Evolutionary conservation across 1,140 invertebrate genomes (phyloP).

Genomic region (Neodiprion lecontei): DNA sequence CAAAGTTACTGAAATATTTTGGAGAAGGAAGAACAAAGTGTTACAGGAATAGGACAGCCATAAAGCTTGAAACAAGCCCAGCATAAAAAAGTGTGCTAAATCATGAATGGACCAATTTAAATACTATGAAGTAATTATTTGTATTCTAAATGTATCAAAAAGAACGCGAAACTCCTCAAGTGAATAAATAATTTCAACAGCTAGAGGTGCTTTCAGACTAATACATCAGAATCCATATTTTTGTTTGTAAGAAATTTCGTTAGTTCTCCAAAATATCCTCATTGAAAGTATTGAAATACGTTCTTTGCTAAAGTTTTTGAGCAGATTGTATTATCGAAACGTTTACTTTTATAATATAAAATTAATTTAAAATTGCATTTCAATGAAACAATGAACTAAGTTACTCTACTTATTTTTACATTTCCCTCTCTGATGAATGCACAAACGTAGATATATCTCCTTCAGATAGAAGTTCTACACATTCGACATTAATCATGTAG

Average conservation of each 20-base stretch:
- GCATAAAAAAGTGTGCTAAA: too few species aligned
- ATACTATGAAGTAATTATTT: too few species aligned
- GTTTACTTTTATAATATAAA: neutral
- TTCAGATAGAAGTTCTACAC: neutral
- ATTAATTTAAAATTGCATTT: slow-evolving; percentile 1
- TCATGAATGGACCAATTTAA: too few species aligned
- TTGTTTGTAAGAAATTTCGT: too few species aligned
- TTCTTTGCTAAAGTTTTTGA: neutral
- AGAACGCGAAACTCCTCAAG: too few species aligned
- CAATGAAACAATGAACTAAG: neutral
- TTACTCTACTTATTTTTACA: neutral
- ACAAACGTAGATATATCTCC: neutral
- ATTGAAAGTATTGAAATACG: slow-evolving; percentile 3
- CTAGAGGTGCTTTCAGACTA: too few species aligned
- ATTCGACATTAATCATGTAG: neutral
- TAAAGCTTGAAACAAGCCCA: too few species aligned
- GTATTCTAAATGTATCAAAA: too few species aligned
- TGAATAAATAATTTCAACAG: too few species aligned
- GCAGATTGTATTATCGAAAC: neutral
- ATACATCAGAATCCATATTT: too few species aligned
- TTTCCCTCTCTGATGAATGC: neutral
- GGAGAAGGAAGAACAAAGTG: neutral
- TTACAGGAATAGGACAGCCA: too few species aligned
- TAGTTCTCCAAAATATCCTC: neutral
- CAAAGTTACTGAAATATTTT: neutral